These are phyloP conservation scores for Chascanopsetta lugubris DNA, from an alignment of 2,113 vertebrate genomes.

Conservation along the genomic window DNA sequence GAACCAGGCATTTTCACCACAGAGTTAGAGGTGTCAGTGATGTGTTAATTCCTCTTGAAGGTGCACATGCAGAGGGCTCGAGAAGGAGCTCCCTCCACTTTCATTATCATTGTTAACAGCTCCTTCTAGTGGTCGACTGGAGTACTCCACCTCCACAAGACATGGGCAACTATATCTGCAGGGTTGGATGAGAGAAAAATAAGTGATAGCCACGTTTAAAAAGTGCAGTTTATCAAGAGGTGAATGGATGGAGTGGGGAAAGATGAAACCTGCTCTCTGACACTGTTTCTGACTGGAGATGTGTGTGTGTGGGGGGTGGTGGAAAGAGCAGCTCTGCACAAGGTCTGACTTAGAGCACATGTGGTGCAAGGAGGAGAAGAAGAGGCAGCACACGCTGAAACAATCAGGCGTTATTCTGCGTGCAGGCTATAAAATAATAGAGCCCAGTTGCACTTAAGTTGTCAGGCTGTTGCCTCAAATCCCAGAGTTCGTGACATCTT, in stretches of 20 bases:
- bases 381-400: constrained; percentile 52
- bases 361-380: constrained; percentile 21
- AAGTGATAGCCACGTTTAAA: constrained; percentile 26
- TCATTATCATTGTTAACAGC: constrained; percentile 79
- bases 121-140: constrained; percentile 75
- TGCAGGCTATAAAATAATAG: constrained; percentile 49
- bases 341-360: constrained; percentile 51
- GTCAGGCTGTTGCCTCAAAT: constrained; percentile 50
- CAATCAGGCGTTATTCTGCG: constrained; percentile 54
- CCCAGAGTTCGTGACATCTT: constrained; percentile 39
- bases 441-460: constrained; percentile 49
- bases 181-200: constrained; percentile 7
- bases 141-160: constrained; percentile 6
- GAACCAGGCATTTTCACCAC: not conserved
- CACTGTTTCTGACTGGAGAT: constrained; percentile 18
- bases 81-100: not conserved
- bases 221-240: constrained; percentile 26
- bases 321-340: constrained; percentile 39
- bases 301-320: too few relatives aligned
- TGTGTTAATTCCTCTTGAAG: constrained; percentile 10
- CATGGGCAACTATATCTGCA: not conserved
- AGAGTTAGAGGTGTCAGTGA: not conserved
- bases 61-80: not conserved
- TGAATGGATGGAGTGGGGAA: constrained; percentile 37
- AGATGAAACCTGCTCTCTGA: constrained; percentile 32